A percentile compares a stretch with the other conserved stretches of the same genome.
Evolutionary conservation across 2,888 invertebrate species (phyloP).

Genomic region (Didymodactylos carnosus): DNA sequence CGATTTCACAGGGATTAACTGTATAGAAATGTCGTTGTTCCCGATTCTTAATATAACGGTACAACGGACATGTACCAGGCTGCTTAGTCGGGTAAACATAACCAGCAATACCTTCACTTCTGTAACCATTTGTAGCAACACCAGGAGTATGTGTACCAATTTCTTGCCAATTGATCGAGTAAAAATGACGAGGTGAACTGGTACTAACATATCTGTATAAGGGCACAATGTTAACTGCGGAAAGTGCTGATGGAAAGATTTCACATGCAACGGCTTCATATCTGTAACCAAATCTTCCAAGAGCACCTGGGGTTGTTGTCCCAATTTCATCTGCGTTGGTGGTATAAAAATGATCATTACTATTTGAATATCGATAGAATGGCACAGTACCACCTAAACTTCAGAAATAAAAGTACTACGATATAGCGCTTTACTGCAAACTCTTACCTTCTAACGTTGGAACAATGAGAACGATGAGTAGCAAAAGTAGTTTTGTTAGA

Average conservation of each 20-base stretch:
- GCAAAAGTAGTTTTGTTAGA: too few species aligned
- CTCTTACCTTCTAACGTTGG: too few species aligned
- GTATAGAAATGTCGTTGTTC: background rate
- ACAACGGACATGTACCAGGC: background rate
- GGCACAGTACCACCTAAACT: background rate
- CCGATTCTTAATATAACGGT: background rate
- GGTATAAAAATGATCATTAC: background rate
- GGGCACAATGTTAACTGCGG: background rate
- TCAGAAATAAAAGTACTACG: too few species aligned
- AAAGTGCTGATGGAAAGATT: background rate
- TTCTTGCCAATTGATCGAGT: background rate
- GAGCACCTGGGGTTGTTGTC: background rate
- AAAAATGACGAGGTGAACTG: background rate
- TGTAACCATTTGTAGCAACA: background rate
- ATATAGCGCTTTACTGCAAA: too few species aligned
- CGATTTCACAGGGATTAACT: background rate
- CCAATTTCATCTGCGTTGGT: background rate
- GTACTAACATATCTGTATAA: background rate
- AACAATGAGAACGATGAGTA: too few species aligned
- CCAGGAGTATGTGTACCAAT: background rate
- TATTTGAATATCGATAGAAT: background rate
- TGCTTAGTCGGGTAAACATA: background rate
- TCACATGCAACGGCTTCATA: background rate
- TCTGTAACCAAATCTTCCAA: background rate
- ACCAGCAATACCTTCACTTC: background rate